Percentiles rank a stretch among this genome's conserved stretches.
Evolutionary conservation across 2,888 invertebrate genomes (phyloP).

Genomic region (Lymantria dispar): DNA sequence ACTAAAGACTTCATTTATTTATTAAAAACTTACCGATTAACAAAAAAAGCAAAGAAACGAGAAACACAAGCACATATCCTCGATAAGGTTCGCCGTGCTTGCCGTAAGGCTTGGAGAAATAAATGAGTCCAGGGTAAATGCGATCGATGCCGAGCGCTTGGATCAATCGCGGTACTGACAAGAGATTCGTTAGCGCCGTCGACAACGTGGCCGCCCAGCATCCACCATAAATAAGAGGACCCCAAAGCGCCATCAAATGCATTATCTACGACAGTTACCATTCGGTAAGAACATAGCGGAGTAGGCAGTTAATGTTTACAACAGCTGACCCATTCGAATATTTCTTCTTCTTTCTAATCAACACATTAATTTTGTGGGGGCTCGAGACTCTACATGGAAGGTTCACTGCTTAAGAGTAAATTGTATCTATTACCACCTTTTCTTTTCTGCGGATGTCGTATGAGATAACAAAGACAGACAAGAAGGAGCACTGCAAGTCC

Average conservation of each 20-base stretch:
- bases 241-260: constrained; percentile 92
- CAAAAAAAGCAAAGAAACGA: constrained; percentile 91
- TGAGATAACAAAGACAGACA: too few relatives aligned
- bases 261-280: constrained; percentile 82
- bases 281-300: too few relatives aligned
- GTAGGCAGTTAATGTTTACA: too few relatives aligned
- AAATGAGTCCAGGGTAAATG: constrained; percentile 95
- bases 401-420: too few relatives aligned
- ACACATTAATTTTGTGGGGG: too few relatives aligned
- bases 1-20: neutral
- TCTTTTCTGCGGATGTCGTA: too few relatives aligned
- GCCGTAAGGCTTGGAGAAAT: constrained; percentile 94
- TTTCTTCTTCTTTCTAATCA: too few relatives aligned
- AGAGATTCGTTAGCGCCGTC: constrained; percentile 95
- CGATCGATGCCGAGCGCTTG: constrained; percentile 95
- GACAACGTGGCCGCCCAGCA: constrained; percentile 98
- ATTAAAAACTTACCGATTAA: constrained; percentile 86
- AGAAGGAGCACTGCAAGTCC: too few relatives aligned
- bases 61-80: constrained; percentile 94
- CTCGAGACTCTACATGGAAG: too few relatives aligned
- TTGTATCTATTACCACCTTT: too few relatives aligned
- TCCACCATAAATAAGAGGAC: constrained; percentile 96
- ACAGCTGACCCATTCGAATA: too few relatives aligned
- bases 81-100: constrained; percentile 91
- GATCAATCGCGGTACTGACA: constrained; percentile 94